Conservation (phyloP, 2,888 invertebrate species). For the Acanthosoma haemorrhoidale region DNA sequence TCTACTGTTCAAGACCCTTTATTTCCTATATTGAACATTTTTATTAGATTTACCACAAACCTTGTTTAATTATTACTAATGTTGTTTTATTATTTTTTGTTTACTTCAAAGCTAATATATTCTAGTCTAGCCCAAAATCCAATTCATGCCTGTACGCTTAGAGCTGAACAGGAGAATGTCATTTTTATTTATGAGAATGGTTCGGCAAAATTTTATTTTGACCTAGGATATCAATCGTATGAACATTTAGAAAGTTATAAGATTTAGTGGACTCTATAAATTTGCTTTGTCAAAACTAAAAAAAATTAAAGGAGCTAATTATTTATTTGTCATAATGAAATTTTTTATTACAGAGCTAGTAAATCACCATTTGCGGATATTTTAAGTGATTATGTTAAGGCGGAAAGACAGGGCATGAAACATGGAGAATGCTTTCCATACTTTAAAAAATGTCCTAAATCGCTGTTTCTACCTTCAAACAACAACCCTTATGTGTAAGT, state of each 20-base stretch:
- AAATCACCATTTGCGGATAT: constrained; percentile 72
- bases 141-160: no score
- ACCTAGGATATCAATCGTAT: no score
- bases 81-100: no score
- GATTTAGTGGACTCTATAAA: no score
- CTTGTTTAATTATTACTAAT: not conserved
- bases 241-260: no score
- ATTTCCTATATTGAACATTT: not conserved
- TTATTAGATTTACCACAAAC: not conserved
- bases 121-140: no score
- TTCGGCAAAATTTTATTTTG: no score
- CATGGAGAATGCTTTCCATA: constrained; percentile 79
- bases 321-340: not conserved
- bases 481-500: constrained; percentile 50
- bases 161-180: no score
- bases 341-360: constrained; percentile 58
- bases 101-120: no score
- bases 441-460: constrained; percentile 74
- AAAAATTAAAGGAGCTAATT: not conserved
- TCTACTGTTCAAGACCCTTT: not conserved
- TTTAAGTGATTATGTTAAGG: constrained; percentile 70
- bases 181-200: no score
- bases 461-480: constrained; percentile 60
- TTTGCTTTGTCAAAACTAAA: no score
- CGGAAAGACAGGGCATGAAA: constrained; percentile 68